Percentiles rank a stretch among this genome's conserved stretches.
phyloP scores from a whole-genome alignment of 37 sponge, comb jelly and placozoan species.

The Eunapius fragilis region DNA sequence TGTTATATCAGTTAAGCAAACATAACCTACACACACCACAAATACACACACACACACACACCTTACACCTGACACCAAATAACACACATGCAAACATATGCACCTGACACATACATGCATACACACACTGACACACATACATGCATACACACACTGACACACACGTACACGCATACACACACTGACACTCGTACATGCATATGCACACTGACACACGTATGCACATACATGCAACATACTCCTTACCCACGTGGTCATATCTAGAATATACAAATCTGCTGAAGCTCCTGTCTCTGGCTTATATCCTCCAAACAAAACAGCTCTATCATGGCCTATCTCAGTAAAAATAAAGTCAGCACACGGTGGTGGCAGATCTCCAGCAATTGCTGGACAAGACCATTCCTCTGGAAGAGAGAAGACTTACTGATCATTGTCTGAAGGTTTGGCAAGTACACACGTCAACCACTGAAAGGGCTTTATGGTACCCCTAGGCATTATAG shows the following conservation, averaged over 20 bases:
- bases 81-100: conserved; percentile 9
- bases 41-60: conserved; percentile 3
- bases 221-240: not conserved
- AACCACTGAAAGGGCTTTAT: no score
- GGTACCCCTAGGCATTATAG: no score
- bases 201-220: conserved; percentile 28
- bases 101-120: conserved; percentile 11
- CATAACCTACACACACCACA: not conserved
- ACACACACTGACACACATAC: conserved; percentile 31
- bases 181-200: conserved; percentile 24
- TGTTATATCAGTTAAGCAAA: no score
- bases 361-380: conserved; percentile 42
- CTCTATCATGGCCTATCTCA: conserved; percentile 1
- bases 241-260: conserved; percentile 60
- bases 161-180: conserved; percentile 27
- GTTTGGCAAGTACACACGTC: no score
- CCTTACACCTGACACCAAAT: not conserved
- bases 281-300: conserved; percentile 32
- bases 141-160: conserved; percentile 17
- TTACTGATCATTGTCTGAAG: no score
- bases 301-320: conserved; percentile 60
- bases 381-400: conserved; percentile 23
- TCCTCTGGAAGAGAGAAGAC: conserved; percentile 2
- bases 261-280: conserved; percentile 27
- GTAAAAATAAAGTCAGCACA: conserved; percentile 61